A percentile compares a stretch with the other conserved stretches of the same genome.
These are phyloP conservation scores for Cyaniris semiargus DNA, from an alignment of 2,888 invertebrate species.

Conservation along the genomic window DNA sequence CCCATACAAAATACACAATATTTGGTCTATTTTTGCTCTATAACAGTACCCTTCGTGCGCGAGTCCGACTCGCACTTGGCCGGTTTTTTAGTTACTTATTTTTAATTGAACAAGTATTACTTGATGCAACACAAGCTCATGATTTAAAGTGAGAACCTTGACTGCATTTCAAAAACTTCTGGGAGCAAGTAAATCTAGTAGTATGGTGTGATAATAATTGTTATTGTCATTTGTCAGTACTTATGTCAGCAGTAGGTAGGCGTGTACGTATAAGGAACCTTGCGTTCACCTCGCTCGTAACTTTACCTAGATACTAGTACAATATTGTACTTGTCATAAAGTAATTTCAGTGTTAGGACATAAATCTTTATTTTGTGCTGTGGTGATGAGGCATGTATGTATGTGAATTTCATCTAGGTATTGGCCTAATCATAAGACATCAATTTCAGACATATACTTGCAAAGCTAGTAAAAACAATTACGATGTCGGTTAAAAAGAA, in stretches of 20 bases:
- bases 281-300: constrained; percentile 1
- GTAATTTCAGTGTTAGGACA: not conserved
- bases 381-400: not conserved
- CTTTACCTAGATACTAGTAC: constrained; percentile 11
- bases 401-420: not conserved
- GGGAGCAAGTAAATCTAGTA: not conserved
- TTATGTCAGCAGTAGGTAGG: not conserved
- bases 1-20: no score
- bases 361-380: not conserved
- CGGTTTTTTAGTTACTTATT: no score
- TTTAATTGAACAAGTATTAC: no score
- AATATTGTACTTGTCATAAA: not conserved
- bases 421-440: not conserved
- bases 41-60: no score
- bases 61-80: no score
- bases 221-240: constrained; percentile 11
- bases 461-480: not conserved
- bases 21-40: no score
- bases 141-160: not conserved
- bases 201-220: constrained; percentile 8
- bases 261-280: not conserved
- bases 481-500: not conserved
- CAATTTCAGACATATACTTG: no score
- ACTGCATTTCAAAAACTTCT: not conserved
- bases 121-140: not conserved